Base-by-base conservation (phyloP, 2,797 vertebrate species). In the Schizopygopsis malacanthus region DNA sequence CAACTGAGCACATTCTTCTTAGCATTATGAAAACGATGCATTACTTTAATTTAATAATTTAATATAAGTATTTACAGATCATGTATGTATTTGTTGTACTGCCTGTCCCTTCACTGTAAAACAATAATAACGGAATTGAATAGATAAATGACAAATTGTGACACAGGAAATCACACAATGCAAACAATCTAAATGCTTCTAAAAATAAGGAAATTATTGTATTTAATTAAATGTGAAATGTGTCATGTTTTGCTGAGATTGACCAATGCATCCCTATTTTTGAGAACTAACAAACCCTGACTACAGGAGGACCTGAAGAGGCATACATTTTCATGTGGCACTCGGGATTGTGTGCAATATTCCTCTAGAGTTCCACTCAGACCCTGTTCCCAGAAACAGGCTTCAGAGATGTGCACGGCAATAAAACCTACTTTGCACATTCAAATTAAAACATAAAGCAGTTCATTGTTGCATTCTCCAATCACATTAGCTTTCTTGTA, bases 211-310 rank as follows among this genome's bases (percentile, higher is more conserved):
- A n/a, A 59, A 15, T 56, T 0, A 39, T 56, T 16, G 22, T 69
- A 15, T 0, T 63, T 83, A 33, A 33, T 22, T 22, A 70, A 25
- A 54, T 9, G 33, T 67, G 63, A 63, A 73, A 65, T 65, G 43
- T 18, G 70, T 72, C 67, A 37, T 82, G 37, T 33, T 82, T 72
- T 43, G 50, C 37, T 59, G 39, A 72, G 41, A 69, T 47, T 61
- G 56, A 45, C 25, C 12, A 12, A 76, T 8, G 16, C 18, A 80
- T 65, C 39, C 7, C 11, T 33, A 22, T 45, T 28, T n/a, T 70
- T 81, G 47, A 81, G 67, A 71, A 82, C 52, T 56, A 75, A 82
- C 6, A 28, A 41, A 83, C 41, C 33, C 50, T 12, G 56, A 69
- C 9, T 50, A 10, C 39, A 10, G n/a, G 20, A 50, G 25, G 71